Evolutionary conservation across 2,113 vertebrate species (phyloP).

Genomic region (Mionectes macconnelli): DNA sequence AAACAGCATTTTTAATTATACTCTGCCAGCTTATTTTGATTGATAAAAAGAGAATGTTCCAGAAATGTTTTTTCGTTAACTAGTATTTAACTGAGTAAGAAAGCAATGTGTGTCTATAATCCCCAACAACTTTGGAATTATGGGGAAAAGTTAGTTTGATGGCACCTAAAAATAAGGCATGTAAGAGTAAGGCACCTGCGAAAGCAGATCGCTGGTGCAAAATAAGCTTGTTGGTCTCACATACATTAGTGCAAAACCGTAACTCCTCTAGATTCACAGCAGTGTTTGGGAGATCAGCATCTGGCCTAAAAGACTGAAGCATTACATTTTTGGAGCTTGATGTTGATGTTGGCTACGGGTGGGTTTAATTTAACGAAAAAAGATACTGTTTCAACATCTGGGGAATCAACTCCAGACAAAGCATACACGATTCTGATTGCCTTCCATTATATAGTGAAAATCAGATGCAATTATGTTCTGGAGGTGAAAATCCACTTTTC

Average conservation of each 20-base stretch:
- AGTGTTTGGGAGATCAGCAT: neutral
- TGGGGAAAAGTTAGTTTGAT: neutral
- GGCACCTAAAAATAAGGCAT: neutral
- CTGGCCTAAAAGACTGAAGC: neutral
- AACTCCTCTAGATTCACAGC: neutral
- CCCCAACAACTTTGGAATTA: neutral
- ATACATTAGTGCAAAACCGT: neutral
- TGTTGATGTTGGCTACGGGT: slow-evolving; percentile 19
- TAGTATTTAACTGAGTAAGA: neutral
- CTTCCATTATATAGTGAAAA: neutral
- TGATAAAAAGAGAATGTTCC: neutral
- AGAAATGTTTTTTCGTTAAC: neutral
- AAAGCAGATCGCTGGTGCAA: neutral
- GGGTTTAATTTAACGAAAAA: slow-evolving; percentile 9
- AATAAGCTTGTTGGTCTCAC: neutral
- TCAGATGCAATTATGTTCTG: neutral
- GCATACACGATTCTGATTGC: neutral
- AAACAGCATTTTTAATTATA: neutral
- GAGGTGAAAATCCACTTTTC: slow-evolving; percentile 33
- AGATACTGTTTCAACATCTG: slow-evolving; percentile 43
- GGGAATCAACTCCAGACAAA: slow-evolving; percentile 28
- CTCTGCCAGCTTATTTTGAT: neutral
- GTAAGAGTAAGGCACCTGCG: neutral
- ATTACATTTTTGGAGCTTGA: neutral
- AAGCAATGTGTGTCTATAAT: neutral